Base-by-base conservation (phyloP, 1,140 invertebrate species). In the Drosophila bocqueti region DNA sequence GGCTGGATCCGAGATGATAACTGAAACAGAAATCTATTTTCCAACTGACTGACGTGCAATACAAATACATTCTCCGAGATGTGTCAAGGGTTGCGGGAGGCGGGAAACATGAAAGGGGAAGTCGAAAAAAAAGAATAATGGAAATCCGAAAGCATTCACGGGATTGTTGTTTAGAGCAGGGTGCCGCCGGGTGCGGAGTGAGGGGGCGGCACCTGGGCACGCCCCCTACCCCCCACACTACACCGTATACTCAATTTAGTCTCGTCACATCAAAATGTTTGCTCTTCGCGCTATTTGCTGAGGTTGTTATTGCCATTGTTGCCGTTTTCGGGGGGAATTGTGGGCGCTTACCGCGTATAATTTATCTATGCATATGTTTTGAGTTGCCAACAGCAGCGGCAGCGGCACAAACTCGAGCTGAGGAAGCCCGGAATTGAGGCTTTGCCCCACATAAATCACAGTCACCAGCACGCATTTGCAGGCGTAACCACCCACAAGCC, bases 301-400 rank as follows among this genome's bases (percentile, higher is more conserved):
- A 58, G 63, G 73, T 36, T 67, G 64, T 34, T 45, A 46, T 55
- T 71, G 62, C 29, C 21, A 57, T 71, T 78, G 74, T 79, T 83
- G 69, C 68, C 36, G 42, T 31, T 64, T 49, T 36, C 29, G 66
- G 61, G 55, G 36, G 31, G 61, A 68, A 79, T 81, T 85, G 67
- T 69, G 67, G 72, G 81, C 81, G 83, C 83, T 84, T 81, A 83
- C 81, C 85, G 85, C 79, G 78, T 89, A 90, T 90, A 90, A 89
- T 89, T 89, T 89, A 89, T 89, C 85, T 89, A 79, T 89, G 85
- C 85, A 89, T 89, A 89, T 89, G 85, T 90, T 90, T 82, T 75
- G 78, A 84, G 74, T 84, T 89, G 84, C 73, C 83, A 87, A 64
- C 72, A 89, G 46, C 67, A 77, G 76, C 60, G 72, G 71, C 71